A percentile compares a stretch with the other conserved stretches of the same genome.
These are phyloP conservation scores for Anadara kagoshimensis DNA, from an alignment of 1,140 invertebrate genomes.

Conservation along the genomic window DNA sequence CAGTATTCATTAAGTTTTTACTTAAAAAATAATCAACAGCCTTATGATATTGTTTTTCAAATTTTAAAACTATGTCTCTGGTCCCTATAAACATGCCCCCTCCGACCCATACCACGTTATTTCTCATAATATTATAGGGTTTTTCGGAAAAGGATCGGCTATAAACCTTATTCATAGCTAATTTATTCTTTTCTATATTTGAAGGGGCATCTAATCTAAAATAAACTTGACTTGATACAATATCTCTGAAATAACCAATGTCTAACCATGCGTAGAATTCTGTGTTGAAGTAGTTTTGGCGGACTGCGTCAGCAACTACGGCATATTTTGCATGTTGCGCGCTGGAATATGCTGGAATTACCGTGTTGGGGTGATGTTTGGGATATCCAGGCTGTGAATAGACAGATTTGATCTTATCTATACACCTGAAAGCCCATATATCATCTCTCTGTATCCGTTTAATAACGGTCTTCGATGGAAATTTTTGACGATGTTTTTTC, in stretches of 20 bases:
- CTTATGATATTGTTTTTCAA: constrained; percentile 26
- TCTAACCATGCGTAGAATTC: constrained; percentile 56
- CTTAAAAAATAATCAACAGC: constrained; percentile 46
- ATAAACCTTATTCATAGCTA: constrained; percentile 47
- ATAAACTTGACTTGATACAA: constrained; percentile 14
- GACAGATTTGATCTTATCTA: constrained; percentile 43
- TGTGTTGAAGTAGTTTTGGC: constrained; percentile 39
- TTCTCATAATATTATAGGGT: constrained; percentile 36
- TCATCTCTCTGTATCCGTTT: constrained; percentile 6
- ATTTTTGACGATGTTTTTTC: not conserved
- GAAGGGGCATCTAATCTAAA: constrained; percentile 47
- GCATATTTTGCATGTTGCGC: constrained; percentile 52
- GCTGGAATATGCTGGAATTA: constrained; percentile 49
- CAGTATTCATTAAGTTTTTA: constrained; percentile 54
- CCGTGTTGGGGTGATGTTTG: constrained; percentile 48
- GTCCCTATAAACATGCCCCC: constrained; percentile 34
- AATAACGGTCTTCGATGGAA: not conserved
- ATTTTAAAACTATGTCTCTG: constrained; percentile 9
- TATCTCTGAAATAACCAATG: constrained; percentile 52
- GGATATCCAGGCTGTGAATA: constrained; percentile 49
- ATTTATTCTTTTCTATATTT: constrained; percentile 42
- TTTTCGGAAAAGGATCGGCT: not conserved
- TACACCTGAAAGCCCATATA: constrained; percentile 50
- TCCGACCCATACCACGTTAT: constrained; percentile 33
- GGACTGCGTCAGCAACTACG: constrained; percentile 31